These are phyloP conservation scores for Muscicapa striata DNA, from an alignment of 2,797 vertebrate genomes.

Conservation along the genomic window DNA sequence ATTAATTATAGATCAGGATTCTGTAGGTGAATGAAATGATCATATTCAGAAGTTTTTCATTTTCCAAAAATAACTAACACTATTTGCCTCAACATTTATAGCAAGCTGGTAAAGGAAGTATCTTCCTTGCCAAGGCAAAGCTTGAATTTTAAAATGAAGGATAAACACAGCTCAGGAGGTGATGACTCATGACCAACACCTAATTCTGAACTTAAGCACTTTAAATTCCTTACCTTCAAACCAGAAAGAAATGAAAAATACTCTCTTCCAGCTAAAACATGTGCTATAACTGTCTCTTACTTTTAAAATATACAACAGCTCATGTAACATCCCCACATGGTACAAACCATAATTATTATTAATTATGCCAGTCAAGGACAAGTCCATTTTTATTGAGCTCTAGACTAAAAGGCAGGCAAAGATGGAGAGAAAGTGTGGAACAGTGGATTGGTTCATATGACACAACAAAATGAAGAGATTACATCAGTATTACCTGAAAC, in stretches of 20 bases:
- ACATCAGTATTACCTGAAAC: conserved; percentile 86
- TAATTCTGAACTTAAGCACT: neutral
- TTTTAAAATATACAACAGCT: neutral
- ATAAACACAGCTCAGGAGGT: neutral
- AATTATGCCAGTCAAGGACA: neutral
- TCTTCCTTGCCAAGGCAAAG: conserved; percentile 2
- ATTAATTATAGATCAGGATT: conserved; percentile 26
- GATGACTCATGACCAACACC: neutral
- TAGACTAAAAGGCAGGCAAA: neutral
- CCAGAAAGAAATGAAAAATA: neutral
- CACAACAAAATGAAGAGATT: neutral
- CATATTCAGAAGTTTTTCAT: neutral
- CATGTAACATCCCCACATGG: neutral
- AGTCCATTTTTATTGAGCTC: neutral
- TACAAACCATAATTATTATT: neutral
- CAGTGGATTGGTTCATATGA: neutral
- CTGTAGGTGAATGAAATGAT: neutral
- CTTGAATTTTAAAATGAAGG: conserved; percentile 16
- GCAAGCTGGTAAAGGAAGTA: neutral
- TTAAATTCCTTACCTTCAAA: neutral
- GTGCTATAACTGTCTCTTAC: neutral
- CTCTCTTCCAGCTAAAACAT: neutral
- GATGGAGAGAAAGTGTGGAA: neutral
- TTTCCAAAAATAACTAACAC: conserved; percentile 43
- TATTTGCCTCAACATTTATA: conserved; percentile 3